A percentile compares a stretch with the other conserved stretches of the same genome.
These are phyloP conservation scores for Meliscaeva auricollis DNA, from an alignment of 2,888 invertebrate genomes.

Conservation along the genomic window DNA sequence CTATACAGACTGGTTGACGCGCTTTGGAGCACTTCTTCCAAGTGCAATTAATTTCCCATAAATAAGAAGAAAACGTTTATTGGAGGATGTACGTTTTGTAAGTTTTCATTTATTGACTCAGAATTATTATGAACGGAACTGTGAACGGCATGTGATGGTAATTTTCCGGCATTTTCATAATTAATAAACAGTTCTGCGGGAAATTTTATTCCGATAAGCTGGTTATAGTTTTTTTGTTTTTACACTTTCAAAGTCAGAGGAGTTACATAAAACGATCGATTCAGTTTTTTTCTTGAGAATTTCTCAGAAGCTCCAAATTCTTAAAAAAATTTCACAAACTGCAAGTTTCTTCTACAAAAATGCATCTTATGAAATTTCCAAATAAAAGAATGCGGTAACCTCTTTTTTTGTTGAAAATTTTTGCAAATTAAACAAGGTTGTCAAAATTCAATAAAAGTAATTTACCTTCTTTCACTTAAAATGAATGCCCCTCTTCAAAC, in stretches of 20 bases:
- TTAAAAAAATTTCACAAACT: no score
- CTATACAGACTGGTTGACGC: constrained; percentile 3
- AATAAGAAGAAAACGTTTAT: neutral
- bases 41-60: constrained; percentile 32
- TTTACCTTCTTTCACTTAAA: no score
- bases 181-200: neutral
- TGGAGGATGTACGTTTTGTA: neutral
- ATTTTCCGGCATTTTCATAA: constrained; percentile 8
- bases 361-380: no score
- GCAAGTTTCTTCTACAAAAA: no score
- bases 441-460: no score
- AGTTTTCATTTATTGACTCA: neutral
- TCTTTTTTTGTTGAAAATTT: no score
- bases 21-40: neutral
- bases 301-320: no score
- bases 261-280: no score
- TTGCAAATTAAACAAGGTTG: no score
- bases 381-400: no score
- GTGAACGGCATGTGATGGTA: neutral
- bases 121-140: neutral
- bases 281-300: no score
- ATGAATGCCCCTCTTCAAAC: no score
- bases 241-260: neutral
- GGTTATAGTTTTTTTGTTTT: neutral
- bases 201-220: neutral